A percentile compares a stretch with the other conserved stretches of the same genome.
phyloP scores from a whole-genome alignment of 2,797 vertebrate species.

The Uromys caudimaculatus region DNA sequence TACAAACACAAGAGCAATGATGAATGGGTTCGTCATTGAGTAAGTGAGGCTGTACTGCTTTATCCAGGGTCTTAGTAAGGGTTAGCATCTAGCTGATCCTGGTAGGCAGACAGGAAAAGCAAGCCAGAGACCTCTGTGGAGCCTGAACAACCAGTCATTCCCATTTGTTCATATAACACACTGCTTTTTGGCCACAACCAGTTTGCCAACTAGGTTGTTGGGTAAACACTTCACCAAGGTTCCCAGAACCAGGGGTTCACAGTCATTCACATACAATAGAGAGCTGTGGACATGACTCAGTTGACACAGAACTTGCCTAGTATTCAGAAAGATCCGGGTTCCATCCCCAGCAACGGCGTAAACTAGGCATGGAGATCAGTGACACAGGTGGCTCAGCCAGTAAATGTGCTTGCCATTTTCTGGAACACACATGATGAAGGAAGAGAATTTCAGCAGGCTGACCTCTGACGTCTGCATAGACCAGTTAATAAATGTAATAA shows the following conservation, averaged over 20 bases:
- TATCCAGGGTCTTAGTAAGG: not conserved
- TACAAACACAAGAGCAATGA: not conserved
- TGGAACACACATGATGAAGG: not conserved
- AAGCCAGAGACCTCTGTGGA: not conserved
- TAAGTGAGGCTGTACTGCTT: not conserved
- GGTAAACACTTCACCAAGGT: not conserved
- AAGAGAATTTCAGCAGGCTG: not conserved
- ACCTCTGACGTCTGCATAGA: not conserved
- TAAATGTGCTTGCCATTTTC: not conserved
- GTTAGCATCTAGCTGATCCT: not conserved
- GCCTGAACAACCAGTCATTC: not conserved
- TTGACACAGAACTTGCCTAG: not conserved
- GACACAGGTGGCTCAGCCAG: not conserved
- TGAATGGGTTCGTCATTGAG: not conserved
- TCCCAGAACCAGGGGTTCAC: not conserved
- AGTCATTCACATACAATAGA: not conserved
- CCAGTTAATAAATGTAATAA: not conserved
- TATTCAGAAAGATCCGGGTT: not conserved
- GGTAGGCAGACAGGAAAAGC: not conserved
- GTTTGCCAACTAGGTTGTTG: not conserved
- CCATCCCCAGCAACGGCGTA: not conserved
- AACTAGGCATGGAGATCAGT: not conserved
- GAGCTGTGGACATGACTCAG: not conserved
- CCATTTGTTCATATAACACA: not conserved
- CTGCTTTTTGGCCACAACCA: not conserved